Base-by-base conservation (phyloP, 2,888 invertebrate species). In the Slavum lentiscoides region DNA sequence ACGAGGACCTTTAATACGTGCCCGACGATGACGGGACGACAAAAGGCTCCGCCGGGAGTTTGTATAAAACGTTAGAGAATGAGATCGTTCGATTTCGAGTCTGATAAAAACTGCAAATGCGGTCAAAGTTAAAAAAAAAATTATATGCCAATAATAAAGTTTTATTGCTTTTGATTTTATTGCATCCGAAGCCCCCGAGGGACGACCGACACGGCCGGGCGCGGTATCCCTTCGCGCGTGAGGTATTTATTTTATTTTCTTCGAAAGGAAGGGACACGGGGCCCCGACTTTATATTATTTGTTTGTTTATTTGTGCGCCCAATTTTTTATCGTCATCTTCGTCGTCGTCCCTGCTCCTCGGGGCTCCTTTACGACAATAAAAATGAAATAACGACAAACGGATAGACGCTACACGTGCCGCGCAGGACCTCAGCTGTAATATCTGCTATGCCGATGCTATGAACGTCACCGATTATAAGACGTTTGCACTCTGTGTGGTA, bases 81-180 rank as follows among this genome's bases (percentile, higher is more conserved):
- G 43, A 43, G 49, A 49, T 11, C 49, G 49, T 15, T 11, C 39
- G 67, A 61, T 69, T 77, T 43, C 53, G 62, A 17, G 30, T 59
- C 17, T 5, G 49, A 59, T 77, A 59, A 59, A 30, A 64, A 53
- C 69, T 13, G 66, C 23, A 53, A 77, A 69, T 9, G 69, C 61
- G 68, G 77, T 77, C 53, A 62, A 61, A 68, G 61, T 61, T 62
- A 21, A 61, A 77, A 61, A 67, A 11, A 66, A 77, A 62, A 80
- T 62, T 13, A 80, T 70, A 64, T 55, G n/a, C 77, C 62, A 39
- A 70, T 64, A 80, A 70, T 70, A 80, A 80, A 80, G 77, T 80
- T 80, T 70, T 80, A 80, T 80, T 39, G 70, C 69, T 70, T 80
- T 80, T 70, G 70, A 70, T 80, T 70, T 80, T 62, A 80, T 80